Evolutionary conservation across 2,113 vertebrate species (phyloP).

Genomic region (Pipra filicauda): DNA sequence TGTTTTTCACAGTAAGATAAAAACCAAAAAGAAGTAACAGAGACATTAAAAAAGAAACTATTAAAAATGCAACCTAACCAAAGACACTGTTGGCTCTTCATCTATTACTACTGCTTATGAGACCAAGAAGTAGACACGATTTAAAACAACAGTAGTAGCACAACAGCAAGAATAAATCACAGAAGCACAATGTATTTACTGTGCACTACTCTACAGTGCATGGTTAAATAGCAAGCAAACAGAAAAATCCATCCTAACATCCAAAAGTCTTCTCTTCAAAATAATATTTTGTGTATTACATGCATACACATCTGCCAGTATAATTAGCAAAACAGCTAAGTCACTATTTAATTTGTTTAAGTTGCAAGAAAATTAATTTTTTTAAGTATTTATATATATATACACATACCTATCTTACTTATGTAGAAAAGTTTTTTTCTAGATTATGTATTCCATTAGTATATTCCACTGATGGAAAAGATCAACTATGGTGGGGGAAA

Average conservation of each 20-base stretch:
- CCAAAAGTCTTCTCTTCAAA: background rate
- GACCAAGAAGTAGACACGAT: background rate
- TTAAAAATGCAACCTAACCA: background rate
- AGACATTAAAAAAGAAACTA: background rate
- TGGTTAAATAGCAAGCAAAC: background rate
- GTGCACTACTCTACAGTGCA: background rate
- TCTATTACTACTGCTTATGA: background rate
- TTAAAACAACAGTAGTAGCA: background rate
- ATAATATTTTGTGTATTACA: background rate
- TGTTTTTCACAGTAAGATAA: background rate
- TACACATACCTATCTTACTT: accelerated
- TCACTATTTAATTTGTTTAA: background rate
- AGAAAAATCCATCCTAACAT: background rate
- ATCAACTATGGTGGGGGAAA: accelerated
- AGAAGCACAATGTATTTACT: background rate
- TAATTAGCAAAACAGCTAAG: background rate
- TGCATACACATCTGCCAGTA: background rate
- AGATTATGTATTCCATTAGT: background rate
- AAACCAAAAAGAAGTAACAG: background rate
- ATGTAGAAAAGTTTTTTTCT: background rate
- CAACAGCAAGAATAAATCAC: background rate
- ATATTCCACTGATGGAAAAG: background rate
- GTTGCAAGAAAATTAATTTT: background rate
- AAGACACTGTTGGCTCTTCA: background rate
- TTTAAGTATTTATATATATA: background rate